Base-by-base conservation (phyloP, 2,113 vertebrate genomes). In the Synchiropus splendidus region DNA sequence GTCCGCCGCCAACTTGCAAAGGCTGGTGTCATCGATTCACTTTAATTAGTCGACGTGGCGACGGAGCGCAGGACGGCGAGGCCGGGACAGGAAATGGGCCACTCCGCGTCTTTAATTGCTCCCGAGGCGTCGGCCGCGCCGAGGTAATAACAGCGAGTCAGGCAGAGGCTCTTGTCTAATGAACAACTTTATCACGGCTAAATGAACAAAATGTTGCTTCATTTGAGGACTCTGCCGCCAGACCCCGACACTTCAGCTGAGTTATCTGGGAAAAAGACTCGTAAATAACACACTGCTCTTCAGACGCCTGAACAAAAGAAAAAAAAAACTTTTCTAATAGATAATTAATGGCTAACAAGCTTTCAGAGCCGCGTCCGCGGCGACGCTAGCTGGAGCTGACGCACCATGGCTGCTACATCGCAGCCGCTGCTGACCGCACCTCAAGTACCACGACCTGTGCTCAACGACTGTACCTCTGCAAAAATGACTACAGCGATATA, bases 91-190 rank as follows among this genome's bases (percentile, higher is more conserved):
- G 18, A 21, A 41, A 6, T 14, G 16, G 10, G 40, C 18, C n/a
- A 3, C 3, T 2, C 12, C 21, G n/a, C 21, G 9, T 31, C 6
- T 42, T 42, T 42, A 42, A 42, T 42, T 21, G 18, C 21, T 42
- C 40, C 40, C 21, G 12, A 21, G 40, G 40, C 21, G 21, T 27
- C 21, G 21, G n/a, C n/a, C 21, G 8, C 21, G 21, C 4, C 21
- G 40, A 42, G 21, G 18, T 42, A 42, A 42, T 31, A 31, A 42
- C 21, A 31, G 27, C 18, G 39, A 17, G 17, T 41, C 21, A 42
- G 40, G 39, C 39, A 9, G 40, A 42, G 18, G n/a, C 13, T 42
- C 12, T 42, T 42, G 40, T 42, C 8, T 31, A 42, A 42, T 42
- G 40, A 31, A 31, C 40, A 31, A 42, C 40, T 42, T 31, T 12